Evolutionary conservation across 1,140 invertebrate species (phyloP).

Genomic region (Gonatopus flavifemur): DNA sequence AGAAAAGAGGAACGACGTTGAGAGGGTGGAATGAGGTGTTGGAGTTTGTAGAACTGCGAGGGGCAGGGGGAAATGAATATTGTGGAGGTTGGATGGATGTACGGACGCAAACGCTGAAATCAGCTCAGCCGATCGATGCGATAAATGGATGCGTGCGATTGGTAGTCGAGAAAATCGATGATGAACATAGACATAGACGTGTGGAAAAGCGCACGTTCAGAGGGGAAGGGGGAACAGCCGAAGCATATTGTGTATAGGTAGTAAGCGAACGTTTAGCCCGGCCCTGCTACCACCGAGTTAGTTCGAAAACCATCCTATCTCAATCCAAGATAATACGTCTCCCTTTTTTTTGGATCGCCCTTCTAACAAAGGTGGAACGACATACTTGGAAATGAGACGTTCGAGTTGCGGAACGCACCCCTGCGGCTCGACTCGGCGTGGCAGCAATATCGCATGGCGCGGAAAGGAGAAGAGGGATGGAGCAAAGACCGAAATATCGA

Average conservation of each 20-base stretch:
- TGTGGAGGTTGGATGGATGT: slow-evolving; percentile 37
- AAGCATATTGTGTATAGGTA: too few relatives aligned
- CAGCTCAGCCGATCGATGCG: slow-evolving; percentile 57
- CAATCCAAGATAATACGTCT: too few relatives aligned
- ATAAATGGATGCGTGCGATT: slow-evolving; percentile 61
- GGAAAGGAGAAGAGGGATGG: slow-evolving; percentile 49
- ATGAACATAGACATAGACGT: slow-evolving; percentile 40
- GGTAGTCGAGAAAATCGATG: slow-evolving; percentile 58
- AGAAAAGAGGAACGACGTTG: not conserved
- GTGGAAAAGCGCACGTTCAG: not conserved
- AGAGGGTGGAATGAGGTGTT: not conserved
- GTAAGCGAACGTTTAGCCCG: too few relatives aligned
- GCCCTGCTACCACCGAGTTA: too few relatives aligned
- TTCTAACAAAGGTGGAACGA: too few relatives aligned
- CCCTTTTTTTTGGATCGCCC: too few relatives aligned
- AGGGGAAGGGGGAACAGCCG: slow-evolving; percentile 36
- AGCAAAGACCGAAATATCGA: slow-evolving; percentile 61
- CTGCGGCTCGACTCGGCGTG: slow-evolving; percentile 14
- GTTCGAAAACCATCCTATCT: too few relatives aligned
- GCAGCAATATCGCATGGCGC: slow-evolving; percentile 21
- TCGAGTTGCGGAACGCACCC: too few relatives aligned
- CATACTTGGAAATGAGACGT: too few relatives aligned
- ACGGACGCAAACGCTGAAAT: slow-evolving; percentile 53
- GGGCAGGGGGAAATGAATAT: slow-evolving; percentile 26
- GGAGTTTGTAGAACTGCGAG: slow-evolving; percentile 12